Conservation (phyloP, 2,113 vertebrate genomes). For the Brachyhypopomus occidentalis region DNA sequence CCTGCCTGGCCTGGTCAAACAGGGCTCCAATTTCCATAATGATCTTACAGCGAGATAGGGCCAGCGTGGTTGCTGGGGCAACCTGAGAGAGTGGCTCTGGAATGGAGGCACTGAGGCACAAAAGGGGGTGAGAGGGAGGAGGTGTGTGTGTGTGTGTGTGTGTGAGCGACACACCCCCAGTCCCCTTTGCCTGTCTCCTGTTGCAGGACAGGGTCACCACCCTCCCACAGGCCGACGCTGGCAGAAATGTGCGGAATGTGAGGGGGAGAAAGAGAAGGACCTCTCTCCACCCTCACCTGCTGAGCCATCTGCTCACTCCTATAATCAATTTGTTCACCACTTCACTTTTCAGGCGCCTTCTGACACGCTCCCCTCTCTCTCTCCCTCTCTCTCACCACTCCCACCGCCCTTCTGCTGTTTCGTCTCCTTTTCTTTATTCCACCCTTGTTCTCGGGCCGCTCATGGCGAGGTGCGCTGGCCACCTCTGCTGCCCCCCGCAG, state of each 20-base stretch:
- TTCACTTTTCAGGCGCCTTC: conserved; percentile 56
- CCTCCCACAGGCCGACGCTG: conserved; percentile 57
- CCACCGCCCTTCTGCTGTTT: conserved; percentile 20
- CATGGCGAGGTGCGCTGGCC: background rate
- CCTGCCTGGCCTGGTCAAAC: conserved; percentile 83
- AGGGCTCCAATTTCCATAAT: conserved; percentile 84
- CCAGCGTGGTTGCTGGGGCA: conserved; percentile 82
- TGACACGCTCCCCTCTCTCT: conserved; percentile 35
- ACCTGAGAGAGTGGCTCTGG: conserved; percentile 68
- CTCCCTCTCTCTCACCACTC: background rate
- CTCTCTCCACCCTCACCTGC: conserved; percentile 69
- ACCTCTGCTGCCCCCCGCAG: conserved; percentile 36
- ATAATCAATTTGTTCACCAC: conserved; percentile 78
- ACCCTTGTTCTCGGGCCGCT: conserved; percentile 17
- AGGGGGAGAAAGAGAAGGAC: conserved; percentile 52
- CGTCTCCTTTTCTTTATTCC: conserved; percentile 46
- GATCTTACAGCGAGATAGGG: conserved; percentile 79
- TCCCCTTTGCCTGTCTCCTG: conserved; percentile 40
- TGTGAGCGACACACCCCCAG: conserved; percentile 59
- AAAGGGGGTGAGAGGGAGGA: conserved; percentile 40
- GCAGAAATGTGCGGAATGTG: conserved; percentile 65
- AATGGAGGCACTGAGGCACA: conserved; percentile 63
- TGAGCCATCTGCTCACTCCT: conserved; percentile 66
- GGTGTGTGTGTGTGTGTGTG: conserved; percentile 47
- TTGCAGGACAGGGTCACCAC: conserved; percentile 59